Evolutionary conservation across 2,888 invertebrate species (phyloP), one percentile per base, ranked within the genome.

Genomic region (Acleris holmiana): DNA sequence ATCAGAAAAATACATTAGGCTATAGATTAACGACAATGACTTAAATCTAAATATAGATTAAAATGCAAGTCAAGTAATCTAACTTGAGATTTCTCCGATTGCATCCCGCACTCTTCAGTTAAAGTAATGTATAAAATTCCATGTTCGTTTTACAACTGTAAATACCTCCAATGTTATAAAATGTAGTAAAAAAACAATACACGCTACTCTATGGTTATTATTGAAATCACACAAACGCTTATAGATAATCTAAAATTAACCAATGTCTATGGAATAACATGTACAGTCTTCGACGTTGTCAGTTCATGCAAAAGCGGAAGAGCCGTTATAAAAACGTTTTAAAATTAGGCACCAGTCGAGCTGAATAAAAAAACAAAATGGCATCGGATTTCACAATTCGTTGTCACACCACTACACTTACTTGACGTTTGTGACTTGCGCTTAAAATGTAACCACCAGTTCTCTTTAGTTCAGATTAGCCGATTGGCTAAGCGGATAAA

Each of bases 141-240:
- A 40, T 13, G 50, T 56, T 41, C 17, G 59, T 51, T 56, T 66
- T 62, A 59, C 57, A 60, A 55, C 46, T 53, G 60, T 58, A 51
- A 65, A 58, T 57, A 50, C 46, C 55, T 66, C 49, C 29, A 35
- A 19, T 29, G 29, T 35, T 51, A 67, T 63, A 67, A 63, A 69
- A 72, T 71, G 66, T 66, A 67, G 64, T 65, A 68, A 68, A 71
- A 68, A 73, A 72, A 53, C 65, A 67, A 67, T 70, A 71, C 64
- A 65, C 35, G 61, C 76, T 76, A 82, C 70, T 72, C 78, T 80
- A 81, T 75, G 78, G 79, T 83, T 83, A 80, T 83, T 83, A 80
- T 68, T 84, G 78, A 82, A 84, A 84, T 84, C 84, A 84, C 84
- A 83, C 83, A 79, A 57, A 79, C 76, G 80, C 84, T 84, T 83